Conservation (phyloP, 2,113 vertebrate species). For the Elephas maximus region DNA sequence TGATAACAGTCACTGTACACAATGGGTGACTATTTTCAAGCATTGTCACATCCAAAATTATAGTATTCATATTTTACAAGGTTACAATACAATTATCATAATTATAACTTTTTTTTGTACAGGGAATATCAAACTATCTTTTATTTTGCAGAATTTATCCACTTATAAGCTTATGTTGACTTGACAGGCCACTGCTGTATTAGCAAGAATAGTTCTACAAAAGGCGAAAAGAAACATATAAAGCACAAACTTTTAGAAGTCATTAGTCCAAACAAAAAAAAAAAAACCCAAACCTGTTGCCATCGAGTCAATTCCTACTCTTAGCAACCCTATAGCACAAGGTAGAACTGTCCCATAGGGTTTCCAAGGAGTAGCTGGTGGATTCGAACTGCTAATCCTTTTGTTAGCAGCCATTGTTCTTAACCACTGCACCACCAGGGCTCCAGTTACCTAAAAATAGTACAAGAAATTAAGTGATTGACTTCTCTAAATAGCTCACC, state of each 20-base stretch:
- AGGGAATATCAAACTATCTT: slow-evolving; percentile 25
- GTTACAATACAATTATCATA: not conserved
- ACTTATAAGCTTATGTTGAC: not conserved
- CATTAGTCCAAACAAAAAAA: slow-evolving; percentile 29
- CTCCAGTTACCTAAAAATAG: slow-evolving; percentile 75
- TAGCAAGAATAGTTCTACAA: slow-evolving; percentile 9
- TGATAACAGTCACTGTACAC: not conserved
- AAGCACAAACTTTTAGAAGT: slow-evolving; percentile 70
- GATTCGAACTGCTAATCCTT: too few relatives aligned
- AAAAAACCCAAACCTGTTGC: too few relatives aligned
- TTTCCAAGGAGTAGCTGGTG: too few relatives aligned
- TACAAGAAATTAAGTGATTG: slow-evolving; percentile 71
- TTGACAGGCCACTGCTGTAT: slow-evolving; percentile 49
- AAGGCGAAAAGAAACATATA: not conserved
- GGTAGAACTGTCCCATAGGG: too few relatives aligned
- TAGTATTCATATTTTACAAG: too few relatives aligned
- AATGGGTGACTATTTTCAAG: slow-evolving; percentile 1
- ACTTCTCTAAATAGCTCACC: slow-evolving; percentile 69
- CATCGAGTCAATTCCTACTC: too few relatives aligned
- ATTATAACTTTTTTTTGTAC: not conserved
- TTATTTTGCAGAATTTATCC: slow-evolving; percentile 43
- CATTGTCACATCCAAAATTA: not conserved
- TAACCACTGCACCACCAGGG: too few relatives aligned
- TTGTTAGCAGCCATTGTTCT: too few relatives aligned
- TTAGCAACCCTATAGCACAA: too few relatives aligned